Percentiles rank a stretch among this genome's conserved stretches.
phyloP scores from a whole-genome alignment of 2,888 invertebrate species.

The Mythimna loreyi region DNA sequence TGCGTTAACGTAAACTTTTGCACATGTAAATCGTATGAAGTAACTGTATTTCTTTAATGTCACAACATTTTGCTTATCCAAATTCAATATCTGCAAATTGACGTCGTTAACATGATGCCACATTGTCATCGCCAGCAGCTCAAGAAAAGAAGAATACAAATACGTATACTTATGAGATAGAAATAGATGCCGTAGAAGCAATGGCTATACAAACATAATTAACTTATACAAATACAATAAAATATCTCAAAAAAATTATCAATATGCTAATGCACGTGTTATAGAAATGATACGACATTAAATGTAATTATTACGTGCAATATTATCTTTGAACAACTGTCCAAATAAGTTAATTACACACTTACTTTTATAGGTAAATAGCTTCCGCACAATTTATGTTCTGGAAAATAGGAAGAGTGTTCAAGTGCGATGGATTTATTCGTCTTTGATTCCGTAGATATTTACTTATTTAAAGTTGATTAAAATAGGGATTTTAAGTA shows the following conservation, averaged over 20 bases:
- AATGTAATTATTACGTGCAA: constrained; percentile 17
- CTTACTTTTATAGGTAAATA: constrained; percentile 20
- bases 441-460: constrained; percentile 1
- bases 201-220: background rate
- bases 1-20: no score
- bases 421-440: background rate
- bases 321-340: constrained; percentile 34
- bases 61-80: no score
- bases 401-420: background rate
- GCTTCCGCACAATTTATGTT: constrained; percentile 11
- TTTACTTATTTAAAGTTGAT: no score
- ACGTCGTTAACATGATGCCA: no score
- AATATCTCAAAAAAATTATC: background rate
- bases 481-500: no score
- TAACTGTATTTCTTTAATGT: no score
- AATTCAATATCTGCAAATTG: no score
- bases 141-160: no score
- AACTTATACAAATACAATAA: background rate
- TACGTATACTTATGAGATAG: no score
- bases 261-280: constrained; percentile 13
- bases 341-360: constrained; percentile 21
- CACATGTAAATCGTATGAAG: no score
- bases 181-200: background rate
- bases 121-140: no score
- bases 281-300: constrained; percentile 14